Evolutionary conservation across 2,113 vertebrate genomes (phyloP).

Genomic region (Penelope pileata): DNA sequence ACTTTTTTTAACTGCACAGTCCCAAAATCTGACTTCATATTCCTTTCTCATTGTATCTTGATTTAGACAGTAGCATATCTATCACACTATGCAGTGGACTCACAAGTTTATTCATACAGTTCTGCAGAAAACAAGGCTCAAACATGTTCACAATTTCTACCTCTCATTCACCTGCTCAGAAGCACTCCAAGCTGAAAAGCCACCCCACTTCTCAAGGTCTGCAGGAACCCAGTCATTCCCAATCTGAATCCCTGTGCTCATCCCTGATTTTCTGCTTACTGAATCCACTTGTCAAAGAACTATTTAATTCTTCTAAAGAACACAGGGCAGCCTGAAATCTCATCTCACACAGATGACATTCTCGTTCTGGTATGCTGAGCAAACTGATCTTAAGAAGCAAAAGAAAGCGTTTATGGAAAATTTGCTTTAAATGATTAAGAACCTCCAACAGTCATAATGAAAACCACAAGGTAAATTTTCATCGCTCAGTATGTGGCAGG

Average conservation of each 20-base stretch:
- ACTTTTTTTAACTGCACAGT: background rate
- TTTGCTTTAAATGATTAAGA: constrained; percentile 66
- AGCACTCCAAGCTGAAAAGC: background rate
- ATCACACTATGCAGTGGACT: background rate
- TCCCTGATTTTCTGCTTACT: background rate
- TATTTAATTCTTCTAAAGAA: background rate
- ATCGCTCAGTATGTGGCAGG: background rate
- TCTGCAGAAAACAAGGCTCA: background rate
- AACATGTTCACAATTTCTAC: background rate
- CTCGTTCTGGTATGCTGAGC: constrained; percentile 47
- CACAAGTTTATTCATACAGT: background rate
- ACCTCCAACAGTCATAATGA: constrained; percentile 22
- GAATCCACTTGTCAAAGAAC: background rate
- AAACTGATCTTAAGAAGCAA: constrained; percentile 63
- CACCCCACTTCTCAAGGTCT: accelerated
- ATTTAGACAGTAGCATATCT: background rate
- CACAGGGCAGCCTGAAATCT: constrained; percentile 13
- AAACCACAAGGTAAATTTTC: constrained; percentile 18
- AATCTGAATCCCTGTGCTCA: background rate
- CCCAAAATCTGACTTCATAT: background rate
- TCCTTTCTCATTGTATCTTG: background rate
- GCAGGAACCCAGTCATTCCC: background rate
- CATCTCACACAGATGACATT: constrained; percentile 44
- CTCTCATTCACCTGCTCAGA: background rate
- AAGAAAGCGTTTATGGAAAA: constrained; percentile 68